phyloP scores from a whole-genome alignment of 2,797 vertebrate species.

The Bradypus variegatus region DNA sequence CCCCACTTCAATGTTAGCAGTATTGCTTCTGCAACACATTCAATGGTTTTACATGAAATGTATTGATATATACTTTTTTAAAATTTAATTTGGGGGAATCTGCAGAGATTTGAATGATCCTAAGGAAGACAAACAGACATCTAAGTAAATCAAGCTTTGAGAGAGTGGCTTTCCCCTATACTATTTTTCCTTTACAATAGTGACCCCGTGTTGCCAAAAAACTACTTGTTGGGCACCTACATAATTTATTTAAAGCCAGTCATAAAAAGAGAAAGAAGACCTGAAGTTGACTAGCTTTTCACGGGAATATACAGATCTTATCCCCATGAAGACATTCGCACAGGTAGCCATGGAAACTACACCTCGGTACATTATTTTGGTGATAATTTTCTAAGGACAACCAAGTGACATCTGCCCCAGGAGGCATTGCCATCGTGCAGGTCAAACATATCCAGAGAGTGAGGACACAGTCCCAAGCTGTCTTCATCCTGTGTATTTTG shows the following conservation, averaged over 20 bases:
- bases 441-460: background rate
- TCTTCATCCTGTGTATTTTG: background rate
- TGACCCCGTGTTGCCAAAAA: background rate
- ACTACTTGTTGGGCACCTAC: background rate
- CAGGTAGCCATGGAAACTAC: background rate
- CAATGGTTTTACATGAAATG: background rate
- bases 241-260: background rate
- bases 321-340: background rate
- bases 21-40: background rate
- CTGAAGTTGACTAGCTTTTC: background rate
- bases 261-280: background rate
- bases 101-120: background rate
- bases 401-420: background rate
- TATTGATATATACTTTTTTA: background rate
- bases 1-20: background rate
- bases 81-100: constrained; percentile 3
- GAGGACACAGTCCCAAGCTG: background rate
- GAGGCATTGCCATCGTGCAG: background rate
- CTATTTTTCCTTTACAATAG: background rate
- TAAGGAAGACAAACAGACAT: background rate
- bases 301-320: background rate
- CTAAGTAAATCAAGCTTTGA: background rate
- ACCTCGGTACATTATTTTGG: background rate
- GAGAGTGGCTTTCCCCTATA: background rate
- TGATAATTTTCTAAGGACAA: background rate